A percentile compares a stretch with the other conserved stretches of the same genome.
phyloP scores from a whole-genome alignment of 2,888 invertebrate genomes.

The Bombylius major region DNA sequence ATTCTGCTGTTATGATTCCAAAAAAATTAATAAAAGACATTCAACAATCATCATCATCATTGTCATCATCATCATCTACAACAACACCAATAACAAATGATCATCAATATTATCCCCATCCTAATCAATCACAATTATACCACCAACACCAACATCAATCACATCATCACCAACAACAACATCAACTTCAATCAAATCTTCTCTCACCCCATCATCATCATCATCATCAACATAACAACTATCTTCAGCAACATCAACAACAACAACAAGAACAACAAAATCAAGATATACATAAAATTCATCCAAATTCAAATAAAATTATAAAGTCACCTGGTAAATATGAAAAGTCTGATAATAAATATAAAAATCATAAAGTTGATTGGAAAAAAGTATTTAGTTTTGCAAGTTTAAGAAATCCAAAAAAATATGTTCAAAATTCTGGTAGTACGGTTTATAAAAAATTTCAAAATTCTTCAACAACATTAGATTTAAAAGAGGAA shows the following conservation, averaged over 20 bases:
- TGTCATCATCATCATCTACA: not conserved
- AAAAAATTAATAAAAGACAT: slow-evolving; percentile 27
- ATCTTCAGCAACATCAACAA: slow-evolving; percentile 16
- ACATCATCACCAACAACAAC: not conserved
- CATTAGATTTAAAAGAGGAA: not conserved
- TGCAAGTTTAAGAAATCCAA: slow-evolving; percentile 13
- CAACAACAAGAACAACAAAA: slow-evolving; percentile 16
- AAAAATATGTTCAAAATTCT: slow-evolving; percentile 25
- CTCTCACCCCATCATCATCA: not conserved
- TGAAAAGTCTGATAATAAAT: slow-evolving; percentile 3
- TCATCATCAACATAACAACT: not conserved
- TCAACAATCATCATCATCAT: slow-evolving; percentile 15
- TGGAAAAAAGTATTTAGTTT: slow-evolving; percentile 9
- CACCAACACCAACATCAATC: not conserved
- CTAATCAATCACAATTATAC: not conserved
- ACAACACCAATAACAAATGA: not conserved
- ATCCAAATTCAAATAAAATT: not conserved
- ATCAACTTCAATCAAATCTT: too few species aligned
- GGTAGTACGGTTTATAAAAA: slow-evolving; percentile 22
- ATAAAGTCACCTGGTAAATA: not conserved
- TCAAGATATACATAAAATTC: not conserved
- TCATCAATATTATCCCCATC: not conserved
- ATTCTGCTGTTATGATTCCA: slow-evolving; percentile 20
- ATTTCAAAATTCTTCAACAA: slow-evolving; percentile 19
- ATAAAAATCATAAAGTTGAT: slow-evolving; percentile 1